Conservation (phyloP, 2,888 invertebrate genomes). For the Meta bourneti region DNA sequence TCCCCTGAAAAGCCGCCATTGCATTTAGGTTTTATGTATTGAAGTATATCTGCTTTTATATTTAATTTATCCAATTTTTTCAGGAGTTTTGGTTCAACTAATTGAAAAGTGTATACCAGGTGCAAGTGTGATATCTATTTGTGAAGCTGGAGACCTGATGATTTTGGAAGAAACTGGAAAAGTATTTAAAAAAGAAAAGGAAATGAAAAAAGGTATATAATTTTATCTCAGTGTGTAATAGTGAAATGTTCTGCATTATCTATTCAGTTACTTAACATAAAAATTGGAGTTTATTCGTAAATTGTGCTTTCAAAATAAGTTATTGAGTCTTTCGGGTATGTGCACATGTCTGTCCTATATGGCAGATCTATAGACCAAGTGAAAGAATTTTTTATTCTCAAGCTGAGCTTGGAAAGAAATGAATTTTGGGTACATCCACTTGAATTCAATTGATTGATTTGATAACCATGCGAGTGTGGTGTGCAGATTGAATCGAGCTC, state of each 20-base stretch:
- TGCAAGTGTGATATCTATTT: conserved; percentile 93
- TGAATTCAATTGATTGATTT: no score
- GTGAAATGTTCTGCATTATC: conserved; percentile 24
- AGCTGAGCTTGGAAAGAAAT: no score
- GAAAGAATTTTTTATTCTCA: no score
- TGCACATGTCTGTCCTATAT: no score
- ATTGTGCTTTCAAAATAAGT: not conserved
- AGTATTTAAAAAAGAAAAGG: conserved; percentile 99
- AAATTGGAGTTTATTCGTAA: not conserved
- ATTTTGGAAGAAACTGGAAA: conserved; percentile 95
- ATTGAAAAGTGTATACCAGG: conserved; percentile 92
- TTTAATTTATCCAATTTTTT: conserved; percentile 80
- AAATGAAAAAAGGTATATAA: conserved; percentile 92
- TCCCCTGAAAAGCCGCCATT: no score
- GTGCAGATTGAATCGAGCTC: no score
- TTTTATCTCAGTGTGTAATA: conserved; percentile 10
- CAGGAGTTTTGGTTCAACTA: conserved; percentile 93
- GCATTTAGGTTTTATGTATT: no score
- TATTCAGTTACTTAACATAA: not conserved
- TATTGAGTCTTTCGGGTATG: no score
- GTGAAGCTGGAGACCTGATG: conserved; percentile 93
- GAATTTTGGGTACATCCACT: no score
- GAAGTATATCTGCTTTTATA: no score
- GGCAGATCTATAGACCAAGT: no score
- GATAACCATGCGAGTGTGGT: no score